phyloP scores from a whole-genome alignment of 2,113 vertebrate genomes.

The Stegostoma tigrinum region DNA sequence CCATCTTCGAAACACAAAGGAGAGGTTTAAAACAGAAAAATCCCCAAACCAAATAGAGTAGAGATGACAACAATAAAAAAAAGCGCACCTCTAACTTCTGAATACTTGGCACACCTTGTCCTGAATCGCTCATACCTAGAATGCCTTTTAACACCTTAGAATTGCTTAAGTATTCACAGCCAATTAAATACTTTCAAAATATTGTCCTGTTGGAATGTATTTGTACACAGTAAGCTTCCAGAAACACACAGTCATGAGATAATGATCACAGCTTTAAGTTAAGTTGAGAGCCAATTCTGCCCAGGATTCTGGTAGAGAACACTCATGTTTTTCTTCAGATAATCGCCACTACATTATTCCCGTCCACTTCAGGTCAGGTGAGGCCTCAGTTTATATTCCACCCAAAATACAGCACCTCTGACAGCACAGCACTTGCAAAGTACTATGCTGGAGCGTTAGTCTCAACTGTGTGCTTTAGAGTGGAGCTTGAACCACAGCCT shows the following conservation, averaged over 20 bases:
- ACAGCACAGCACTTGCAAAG: neutral
- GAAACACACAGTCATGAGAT: neutral
- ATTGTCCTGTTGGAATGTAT: neutral
- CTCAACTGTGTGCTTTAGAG: neutral
- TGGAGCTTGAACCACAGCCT: neutral
- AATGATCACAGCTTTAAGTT: too few relatives aligned
- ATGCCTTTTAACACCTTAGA: neutral
- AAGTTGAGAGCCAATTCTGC: neutral
- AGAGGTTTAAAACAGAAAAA: neutral
- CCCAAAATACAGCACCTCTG: neutral
- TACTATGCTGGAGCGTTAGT: neutral
- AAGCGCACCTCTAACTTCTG: neutral
- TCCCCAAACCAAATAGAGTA: neutral
- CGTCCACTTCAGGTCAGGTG: neutral
- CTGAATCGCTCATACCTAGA: neutral
- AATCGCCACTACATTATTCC: neutral
- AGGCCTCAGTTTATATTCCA: neutral
- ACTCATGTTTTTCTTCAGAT: neutral
- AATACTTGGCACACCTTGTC: neutral
- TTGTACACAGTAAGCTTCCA: neutral
- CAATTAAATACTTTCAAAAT: neutral
- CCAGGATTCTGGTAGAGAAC: neutral
- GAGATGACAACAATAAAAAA: neutral
- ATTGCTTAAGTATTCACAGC: neutral
- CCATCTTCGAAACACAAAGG: neutral